These are phyloP conservation scores for Tetragnatha versicolor DNA, from an alignment of 1,140 invertebrate genomes.

Conservation along the genomic window DNA sequence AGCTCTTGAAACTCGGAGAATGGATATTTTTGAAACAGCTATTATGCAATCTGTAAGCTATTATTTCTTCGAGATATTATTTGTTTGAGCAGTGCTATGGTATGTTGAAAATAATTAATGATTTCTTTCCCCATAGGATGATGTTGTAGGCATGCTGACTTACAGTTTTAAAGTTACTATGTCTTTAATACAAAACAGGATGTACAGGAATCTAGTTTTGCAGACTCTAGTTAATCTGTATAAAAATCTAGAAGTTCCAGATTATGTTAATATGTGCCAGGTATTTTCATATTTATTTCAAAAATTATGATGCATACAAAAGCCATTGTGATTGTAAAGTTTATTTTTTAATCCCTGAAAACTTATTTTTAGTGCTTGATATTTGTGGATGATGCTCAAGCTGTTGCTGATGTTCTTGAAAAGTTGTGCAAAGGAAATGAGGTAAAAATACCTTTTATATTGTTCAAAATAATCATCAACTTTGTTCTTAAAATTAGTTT, in stretches of 20 bases:
- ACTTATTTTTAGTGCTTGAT: constrained; percentile 83
- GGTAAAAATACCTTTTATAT: too few species aligned
- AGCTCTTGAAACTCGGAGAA: constrained; percentile 91
- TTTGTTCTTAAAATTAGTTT: neutral
- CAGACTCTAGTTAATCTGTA: constrained; percentile 89
- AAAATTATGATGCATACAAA: neutral
- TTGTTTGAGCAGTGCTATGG: too few species aligned
- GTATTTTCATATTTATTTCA: constrained; percentile 8
- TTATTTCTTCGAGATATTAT: neutral
- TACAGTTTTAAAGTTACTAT: constrained; percentile 96
- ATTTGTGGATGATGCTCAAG: constrained; percentile 90
- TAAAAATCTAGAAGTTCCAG: constrained; percentile 82
- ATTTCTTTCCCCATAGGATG: constrained; percentile 71
- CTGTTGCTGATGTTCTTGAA: constrained; percentile 89
- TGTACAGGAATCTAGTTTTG: constrained; percentile 89
- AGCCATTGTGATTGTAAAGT: neutral
- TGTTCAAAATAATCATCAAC: too few species aligned
- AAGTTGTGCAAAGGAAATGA: constrained; percentile 82
- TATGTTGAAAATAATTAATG: too few species aligned
- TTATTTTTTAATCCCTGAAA: neutral
- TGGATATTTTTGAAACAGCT: constrained; percentile 93
- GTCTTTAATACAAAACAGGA: constrained; percentile 91
- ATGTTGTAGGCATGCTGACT: constrained; percentile 86
- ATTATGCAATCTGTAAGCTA: constrained; percentile 82
- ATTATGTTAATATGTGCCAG: constrained; percentile 89